These are phyloP conservation scores for Melipona quadrifasciata DNA, from an alignment of 1,140 invertebrate genomes.

Conservation along the genomic window DNA sequence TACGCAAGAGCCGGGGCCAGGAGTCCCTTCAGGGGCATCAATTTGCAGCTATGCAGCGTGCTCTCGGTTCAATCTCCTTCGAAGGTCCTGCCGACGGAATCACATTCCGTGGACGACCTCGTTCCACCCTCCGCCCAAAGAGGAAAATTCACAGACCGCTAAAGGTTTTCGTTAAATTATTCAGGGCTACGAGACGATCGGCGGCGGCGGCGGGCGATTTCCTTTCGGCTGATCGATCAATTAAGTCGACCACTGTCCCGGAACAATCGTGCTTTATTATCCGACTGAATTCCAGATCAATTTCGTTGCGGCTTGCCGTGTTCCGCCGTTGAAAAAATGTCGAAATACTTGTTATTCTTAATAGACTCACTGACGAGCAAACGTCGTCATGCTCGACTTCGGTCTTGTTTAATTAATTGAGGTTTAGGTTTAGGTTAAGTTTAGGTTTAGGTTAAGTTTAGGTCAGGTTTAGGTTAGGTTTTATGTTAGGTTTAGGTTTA, in stretches of 20 bases:
- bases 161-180: slow-evolving; percentile 55
- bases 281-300: slow-evolving; percentile 27
- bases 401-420: too few relatives aligned
- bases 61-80: slow-evolving; percentile 49
- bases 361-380: too few relatives aligned
- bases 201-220: slow-evolving; percentile 31
- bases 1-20: slow-evolving; percentile 25
- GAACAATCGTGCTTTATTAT: slow-evolving; percentile 55
- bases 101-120: slow-evolving; percentile 42
- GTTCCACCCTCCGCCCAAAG: neutral
- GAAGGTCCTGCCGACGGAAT: slow-evolving; percentile 45
- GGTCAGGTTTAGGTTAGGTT: too few relatives aligned
- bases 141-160: slow-evolving; percentile 45
- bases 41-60: slow-evolving; percentile 35
- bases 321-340: too few relatives aligned
- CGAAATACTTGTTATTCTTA: too few relatives aligned
- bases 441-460: too few relatives aligned
- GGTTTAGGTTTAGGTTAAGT: too few relatives aligned
- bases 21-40: slow-evolving; percentile 31
- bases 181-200: slow-evolving; percentile 38
- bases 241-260: slow-evolving; percentile 50
- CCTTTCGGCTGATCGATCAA: slow-evolving; percentile 51
- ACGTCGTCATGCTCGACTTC: too few relatives aligned
- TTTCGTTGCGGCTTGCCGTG: neutral
- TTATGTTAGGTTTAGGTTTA: too few relatives aligned